Conservation (phyloP, 2,888 invertebrate species). For the Cheiracanthium punctorium region DNA sequence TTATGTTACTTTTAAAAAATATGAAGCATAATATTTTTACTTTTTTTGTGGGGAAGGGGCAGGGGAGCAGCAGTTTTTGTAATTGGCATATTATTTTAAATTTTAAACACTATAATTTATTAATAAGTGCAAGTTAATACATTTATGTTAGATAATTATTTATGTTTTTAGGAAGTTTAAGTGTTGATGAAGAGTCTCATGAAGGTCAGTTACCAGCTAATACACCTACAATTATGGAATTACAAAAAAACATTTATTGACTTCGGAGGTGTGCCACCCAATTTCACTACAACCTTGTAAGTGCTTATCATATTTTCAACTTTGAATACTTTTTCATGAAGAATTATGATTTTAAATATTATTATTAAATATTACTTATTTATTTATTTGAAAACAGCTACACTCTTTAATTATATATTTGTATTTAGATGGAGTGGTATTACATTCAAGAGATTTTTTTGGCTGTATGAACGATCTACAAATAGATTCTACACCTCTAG, state of each 20-base stretch:
- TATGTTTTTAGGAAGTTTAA: constrained; percentile 45
- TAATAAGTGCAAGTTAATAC: too few species aligned
- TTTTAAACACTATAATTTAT: too few species aligned
- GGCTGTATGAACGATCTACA: constrained; percentile 71
- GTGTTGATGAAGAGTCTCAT: constrained; percentile 59
- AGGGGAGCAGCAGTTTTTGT: too few species aligned
- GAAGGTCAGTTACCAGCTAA: constrained; percentile 61
- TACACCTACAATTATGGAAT: constrained; percentile 52
- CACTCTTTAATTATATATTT: too few species aligned
- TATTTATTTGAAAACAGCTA: background rate
- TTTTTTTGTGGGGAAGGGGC: too few species aligned
- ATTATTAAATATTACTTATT: background rate
- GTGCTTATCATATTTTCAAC: too few species aligned
- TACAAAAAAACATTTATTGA: constrained; percentile 81
- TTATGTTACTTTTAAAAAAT: too few species aligned
- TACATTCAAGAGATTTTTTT: constrained; percentile 62
- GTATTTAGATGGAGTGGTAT: constrained; percentile 65
- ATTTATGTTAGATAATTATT: too few species aligned
- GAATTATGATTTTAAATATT: too few species aligned
- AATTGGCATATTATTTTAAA: too few species aligned
- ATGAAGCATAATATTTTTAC: too few species aligned
- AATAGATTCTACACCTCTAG: constrained; percentile 60
- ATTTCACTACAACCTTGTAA: constrained; percentile 76
- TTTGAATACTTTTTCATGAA: too few species aligned
- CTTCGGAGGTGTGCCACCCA: constrained; percentile 90